Evolutionary conservation across 2,888 invertebrate genomes (phyloP), one percentile per base, ranked within the genome.

Genomic region (Archips xylosteana): DNA sequence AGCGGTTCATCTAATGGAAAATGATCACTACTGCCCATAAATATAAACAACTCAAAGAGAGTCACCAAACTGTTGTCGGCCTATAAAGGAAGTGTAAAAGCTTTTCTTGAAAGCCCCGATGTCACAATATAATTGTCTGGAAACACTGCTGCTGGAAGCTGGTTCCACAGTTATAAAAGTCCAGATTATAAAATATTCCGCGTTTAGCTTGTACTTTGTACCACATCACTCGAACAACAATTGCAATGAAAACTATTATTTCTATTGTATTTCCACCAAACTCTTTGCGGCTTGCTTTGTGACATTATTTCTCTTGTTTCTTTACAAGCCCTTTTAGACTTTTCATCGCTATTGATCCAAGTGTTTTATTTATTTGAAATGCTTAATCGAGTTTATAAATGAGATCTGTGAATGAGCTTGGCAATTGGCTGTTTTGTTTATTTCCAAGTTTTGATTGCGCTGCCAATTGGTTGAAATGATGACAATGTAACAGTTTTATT

Each of bases 171-270:
- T n/a, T n/a, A n/a, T n/a, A n/a, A n/a, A n/a, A n/a, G n/a, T n/a
- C n/a, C n/a, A 45, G 1, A 3, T 9, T 10, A 9, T 51, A 36
- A 13, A 32, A 9, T 15, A 15, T 0, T 15, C 45, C 68, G 63
- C 77, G 71, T 72, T 3, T 73, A 12, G 71, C 76, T 78, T 80
- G 65, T 39, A 75, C 80, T 15, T 71, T 66, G 39, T 23, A 54
- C 61, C 82, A 81, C 78, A 81, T 83, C 81, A 81, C 83, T 81
- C 80, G 83, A 78, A 81, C 86, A 87, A 80, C 88, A 88, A 87
- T 84, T 83, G 84, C 84, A 85, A 87, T 87, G 84, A 82, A 81
- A 85, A 85, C 80, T 81, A 80, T 83, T 83, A 85, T 85, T 82
- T 82, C 85, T 76, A 87, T 89, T 90, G 88, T 89, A 80, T 78